These are phyloP conservation scores for Clistopyga incitator DNA, from an alignment of 2,888 invertebrate species.

Conservation along the genomic window DNA sequence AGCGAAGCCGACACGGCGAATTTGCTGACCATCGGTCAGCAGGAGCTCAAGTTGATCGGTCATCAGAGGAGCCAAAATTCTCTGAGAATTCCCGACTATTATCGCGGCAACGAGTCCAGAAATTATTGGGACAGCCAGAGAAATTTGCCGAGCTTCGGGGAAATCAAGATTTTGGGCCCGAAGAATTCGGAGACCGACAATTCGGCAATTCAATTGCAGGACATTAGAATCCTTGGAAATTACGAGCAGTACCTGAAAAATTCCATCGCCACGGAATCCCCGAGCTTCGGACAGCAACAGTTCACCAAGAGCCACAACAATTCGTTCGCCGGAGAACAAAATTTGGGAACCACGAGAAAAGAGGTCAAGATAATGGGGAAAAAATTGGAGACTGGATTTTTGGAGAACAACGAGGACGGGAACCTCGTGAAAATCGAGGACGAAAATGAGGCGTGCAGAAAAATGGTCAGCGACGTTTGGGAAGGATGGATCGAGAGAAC, in stretches of 20 bases:
- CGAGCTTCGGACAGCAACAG: constrained; percentile 40
- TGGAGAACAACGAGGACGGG: constrained; percentile 71
- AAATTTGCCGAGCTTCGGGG: constrained; percentile 65
- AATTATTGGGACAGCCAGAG: constrained; percentile 59
- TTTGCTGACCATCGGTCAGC: constrained; percentile 67
- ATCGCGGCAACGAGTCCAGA: constrained; percentile 57
- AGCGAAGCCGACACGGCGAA: constrained; percentile 59
- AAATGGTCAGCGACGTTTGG: constrained; percentile 70
- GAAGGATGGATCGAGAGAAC: constrained; percentile 62
- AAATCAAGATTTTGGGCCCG: constrained; percentile 75
- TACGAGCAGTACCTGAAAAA: constrained; percentile 77
- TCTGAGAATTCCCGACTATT: constrained; percentile 38
- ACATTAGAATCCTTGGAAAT: constrained; percentile 77
- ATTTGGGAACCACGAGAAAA: constrained; percentile 71
- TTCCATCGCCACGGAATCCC: constrained; percentile 61
- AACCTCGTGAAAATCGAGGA: constrained; percentile 73
- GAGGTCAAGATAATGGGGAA: constrained; percentile 80
- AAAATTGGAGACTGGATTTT: constrained; percentile 75
- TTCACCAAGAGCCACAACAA: constrained; percentile 38
- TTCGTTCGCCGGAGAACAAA: constrained; percentile 62
- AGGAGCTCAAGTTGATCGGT: constrained; percentile 65
- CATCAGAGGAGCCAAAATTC: constrained; percentile 40
- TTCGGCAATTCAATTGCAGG: constrained; percentile 74
- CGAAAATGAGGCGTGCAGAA: constrained; percentile 65
- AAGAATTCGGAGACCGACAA: constrained; percentile 69